A percentile compares a stretch with the other conserved stretches of the same genome.
phyloP scores from a whole-genome alignment of 2,113 vertebrate species.

The Erpornis zantholeuca region DNA sequence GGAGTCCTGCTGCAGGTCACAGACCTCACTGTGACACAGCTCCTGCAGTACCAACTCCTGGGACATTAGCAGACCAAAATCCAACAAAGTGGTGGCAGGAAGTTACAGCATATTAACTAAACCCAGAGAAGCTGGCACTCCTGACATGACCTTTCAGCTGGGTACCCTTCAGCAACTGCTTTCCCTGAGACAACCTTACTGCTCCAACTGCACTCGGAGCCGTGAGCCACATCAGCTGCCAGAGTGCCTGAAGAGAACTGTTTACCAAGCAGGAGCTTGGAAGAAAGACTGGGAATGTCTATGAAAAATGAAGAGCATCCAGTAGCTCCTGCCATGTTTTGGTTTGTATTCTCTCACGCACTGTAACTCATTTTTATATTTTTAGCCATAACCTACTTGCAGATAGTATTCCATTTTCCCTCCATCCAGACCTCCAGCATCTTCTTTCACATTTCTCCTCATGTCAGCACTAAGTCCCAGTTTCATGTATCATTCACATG shows the following conservation, averaged over 20 bases:
- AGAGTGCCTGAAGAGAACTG: rapidly evolving
- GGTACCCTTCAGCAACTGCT: neutral
- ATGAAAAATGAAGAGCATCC: neutral
- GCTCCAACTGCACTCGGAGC: neutral
- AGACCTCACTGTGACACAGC: neutral
- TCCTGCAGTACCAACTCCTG: neutral
- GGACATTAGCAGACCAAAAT: neutral
- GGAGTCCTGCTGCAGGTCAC: neutral
- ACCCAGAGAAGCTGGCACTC: neutral
- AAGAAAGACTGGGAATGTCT: neutral
- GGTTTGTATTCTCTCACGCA: neutral
- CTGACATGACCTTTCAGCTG: neutral
- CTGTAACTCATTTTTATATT: neutral
- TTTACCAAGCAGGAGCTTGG: neutral
- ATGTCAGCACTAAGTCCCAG: neutral
- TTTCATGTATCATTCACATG: neutral
- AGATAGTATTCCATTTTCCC: neutral
- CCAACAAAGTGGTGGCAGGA: neutral
- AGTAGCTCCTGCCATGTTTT: neutral
- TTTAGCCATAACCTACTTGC: neutral
- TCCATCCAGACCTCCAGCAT: neutral
- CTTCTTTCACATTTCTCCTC: neutral
- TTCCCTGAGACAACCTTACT: neutral
- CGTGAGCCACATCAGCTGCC: neutral
- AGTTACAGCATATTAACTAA: neutral